Conservation (phyloP, 2,888 invertebrate genomes). For the Stratiomys singularior region DNA sequence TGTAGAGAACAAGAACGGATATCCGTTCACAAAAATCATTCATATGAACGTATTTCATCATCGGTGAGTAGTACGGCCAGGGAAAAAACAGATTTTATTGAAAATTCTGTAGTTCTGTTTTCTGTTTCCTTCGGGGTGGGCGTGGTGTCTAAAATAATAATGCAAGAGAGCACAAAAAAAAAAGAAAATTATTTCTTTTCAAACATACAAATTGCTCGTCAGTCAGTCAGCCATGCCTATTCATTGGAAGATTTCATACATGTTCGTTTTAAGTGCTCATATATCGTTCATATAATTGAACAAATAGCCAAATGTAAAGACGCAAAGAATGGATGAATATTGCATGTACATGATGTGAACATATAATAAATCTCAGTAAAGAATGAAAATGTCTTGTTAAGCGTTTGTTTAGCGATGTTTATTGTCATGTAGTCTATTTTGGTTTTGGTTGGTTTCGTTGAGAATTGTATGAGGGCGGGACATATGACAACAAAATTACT, state of each 20-base stretch:
- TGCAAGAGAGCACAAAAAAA: too few relatives aligned
- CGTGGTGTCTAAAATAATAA: conserved; percentile 8
- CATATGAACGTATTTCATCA: too few relatives aligned
- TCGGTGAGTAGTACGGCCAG: not conserved
- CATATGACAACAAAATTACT: too few relatives aligned
- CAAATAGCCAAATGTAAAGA: not conserved
- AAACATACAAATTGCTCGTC: too few relatives aligned
- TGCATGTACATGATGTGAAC: not conserved
- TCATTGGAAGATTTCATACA: not conserved
- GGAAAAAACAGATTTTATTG: not conserved
- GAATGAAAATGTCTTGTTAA: not conserved
- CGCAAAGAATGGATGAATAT: not conserved
- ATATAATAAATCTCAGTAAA: not conserved
- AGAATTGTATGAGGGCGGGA: not conserved
- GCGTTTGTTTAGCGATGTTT: not conserved
- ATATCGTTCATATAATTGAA: not conserved
- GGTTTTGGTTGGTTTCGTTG: not conserved
- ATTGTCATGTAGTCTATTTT: not conserved
- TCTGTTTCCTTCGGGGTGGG: conserved; percentile 14
- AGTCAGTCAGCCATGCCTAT: too few relatives aligned
- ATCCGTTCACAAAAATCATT: conserved; percentile 44
- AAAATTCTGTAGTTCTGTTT: not conserved
- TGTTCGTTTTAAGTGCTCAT: not conserved
- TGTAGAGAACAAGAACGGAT: conserved; percentile 44
- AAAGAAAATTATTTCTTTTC: too few relatives aligned